Evolutionary conservation across 2,888 invertebrate genomes (phyloP).

Genomic region (Incurvaria masculella): DNA sequence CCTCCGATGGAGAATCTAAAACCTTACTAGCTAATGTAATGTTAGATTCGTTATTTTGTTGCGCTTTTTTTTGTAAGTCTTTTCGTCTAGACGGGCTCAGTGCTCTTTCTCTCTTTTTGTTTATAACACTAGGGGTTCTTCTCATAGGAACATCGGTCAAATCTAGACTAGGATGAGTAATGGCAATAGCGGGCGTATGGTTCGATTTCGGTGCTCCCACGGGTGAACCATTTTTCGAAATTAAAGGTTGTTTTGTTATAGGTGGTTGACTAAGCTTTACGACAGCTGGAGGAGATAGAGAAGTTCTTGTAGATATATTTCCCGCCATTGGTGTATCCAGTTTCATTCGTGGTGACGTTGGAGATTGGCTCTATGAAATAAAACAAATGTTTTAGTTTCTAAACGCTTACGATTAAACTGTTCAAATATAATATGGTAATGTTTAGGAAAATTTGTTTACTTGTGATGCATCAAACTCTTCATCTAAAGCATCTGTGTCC

Average conservation of each 20-base stretch:
- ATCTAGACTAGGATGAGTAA: slow-evolving; percentile 54
- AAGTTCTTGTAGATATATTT: slow-evolving; percentile 31
- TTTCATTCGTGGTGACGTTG: slow-evolving; percentile 52
- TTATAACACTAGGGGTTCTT: slow-evolving; percentile 48
- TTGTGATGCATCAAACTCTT: slow-evolving; percentile 64
- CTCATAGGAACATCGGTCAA: slow-evolving; percentile 47
- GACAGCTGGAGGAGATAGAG: slow-evolving; percentile 46
- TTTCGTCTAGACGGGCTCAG: slow-evolving; percentile 49
- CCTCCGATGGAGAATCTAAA: slow-evolving; percentile 36
- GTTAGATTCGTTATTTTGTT: slow-evolving; percentile 39
- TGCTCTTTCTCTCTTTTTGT: slow-evolving; percentile 50
- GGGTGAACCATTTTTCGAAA: slow-evolving; percentile 34
- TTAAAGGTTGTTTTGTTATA: slow-evolving; percentile 48
- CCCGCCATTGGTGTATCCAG: slow-evolving; percentile 40
- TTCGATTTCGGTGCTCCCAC: slow-evolving; percentile 30
- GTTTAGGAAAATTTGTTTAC: slow-evolving; percentile 23
- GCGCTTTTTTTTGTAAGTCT: slow-evolving; percentile 41
- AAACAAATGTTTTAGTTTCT: slow-evolving; percentile 4
- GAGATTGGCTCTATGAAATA: slow-evolving; percentile 44
- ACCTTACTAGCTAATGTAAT: slow-evolving; percentile 39
- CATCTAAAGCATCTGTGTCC: slow-evolving; percentile 79
- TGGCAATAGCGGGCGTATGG: slow-evolving; percentile 56
- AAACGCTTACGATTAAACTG: slow-evolving; percentile 1
- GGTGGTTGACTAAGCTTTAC: slow-evolving; percentile 42
- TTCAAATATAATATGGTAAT: slow-evolving; percentile 1